Percentiles rank a stretch among this genome's conserved stretches.
Evolutionary conservation across 2,113 vertebrate species (phyloP).

Genomic region (Apteryx mantelli): DNA sequence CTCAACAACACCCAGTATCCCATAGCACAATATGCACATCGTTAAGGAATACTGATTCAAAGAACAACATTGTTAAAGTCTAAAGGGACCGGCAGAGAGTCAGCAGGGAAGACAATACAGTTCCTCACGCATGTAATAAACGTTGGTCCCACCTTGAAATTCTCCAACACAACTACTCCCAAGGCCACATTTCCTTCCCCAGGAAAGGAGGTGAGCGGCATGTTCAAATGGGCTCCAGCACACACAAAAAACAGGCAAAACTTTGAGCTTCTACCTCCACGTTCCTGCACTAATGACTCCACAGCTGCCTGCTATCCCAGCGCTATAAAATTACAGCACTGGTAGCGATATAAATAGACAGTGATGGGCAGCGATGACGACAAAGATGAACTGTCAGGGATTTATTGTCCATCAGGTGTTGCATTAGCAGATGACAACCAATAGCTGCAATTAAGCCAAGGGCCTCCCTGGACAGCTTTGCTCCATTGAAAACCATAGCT

Average conservation of each 20-base stretch:
- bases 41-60: background rate
- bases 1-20: background rate
- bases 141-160: background rate
- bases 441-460: background rate
- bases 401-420: background rate
- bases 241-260: background rate
- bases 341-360: constrained; percentile 3
- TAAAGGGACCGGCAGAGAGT: background rate
- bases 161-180: background rate
- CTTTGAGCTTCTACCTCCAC: background rate
- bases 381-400: background rate
- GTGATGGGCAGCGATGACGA: background rate
- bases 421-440: background rate
- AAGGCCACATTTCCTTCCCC: background rate
- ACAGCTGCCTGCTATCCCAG: background rate
- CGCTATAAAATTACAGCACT: background rate
- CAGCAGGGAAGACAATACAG: background rate
- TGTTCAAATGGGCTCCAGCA: background rate
- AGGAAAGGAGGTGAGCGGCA: background rate
- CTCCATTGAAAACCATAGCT: background rate
- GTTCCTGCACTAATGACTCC: background rate
- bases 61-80: background rate
- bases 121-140: background rate
- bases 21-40: background rate
- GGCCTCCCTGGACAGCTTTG: background rate